phyloP scores from a whole-genome alignment of 2,888 invertebrate species.

The Pachydiplax longipennis region DNA sequence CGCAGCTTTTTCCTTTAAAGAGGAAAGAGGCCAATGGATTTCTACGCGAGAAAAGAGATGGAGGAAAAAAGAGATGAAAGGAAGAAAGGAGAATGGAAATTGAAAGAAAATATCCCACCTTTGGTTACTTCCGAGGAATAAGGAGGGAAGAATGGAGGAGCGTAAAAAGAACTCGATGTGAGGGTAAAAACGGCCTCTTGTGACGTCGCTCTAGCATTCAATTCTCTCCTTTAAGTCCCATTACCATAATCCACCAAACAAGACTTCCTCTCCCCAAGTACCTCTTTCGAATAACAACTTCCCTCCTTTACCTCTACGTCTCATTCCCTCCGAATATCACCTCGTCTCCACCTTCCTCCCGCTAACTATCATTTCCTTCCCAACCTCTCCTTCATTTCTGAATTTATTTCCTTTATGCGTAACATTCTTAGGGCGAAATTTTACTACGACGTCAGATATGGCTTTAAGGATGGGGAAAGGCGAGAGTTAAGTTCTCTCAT shows the following conservation, averaged over 20 bases:
- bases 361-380: not conserved
- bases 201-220: not conserved
- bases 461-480: too few relatives aligned
- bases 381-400: not conserved
- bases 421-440: too few relatives aligned
- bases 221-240: not conserved
- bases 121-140: not conserved
- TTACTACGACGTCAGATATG: too few relatives aligned
- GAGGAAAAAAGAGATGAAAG: not conserved
- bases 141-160: not conserved
- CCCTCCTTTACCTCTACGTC: not conserved
- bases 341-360: not conserved
- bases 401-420: too few relatives aligned
- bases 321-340: not conserved
- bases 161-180: not conserved
- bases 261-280: not conserved
- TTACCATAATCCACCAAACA: not conserved
- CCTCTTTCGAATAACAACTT: not conserved
- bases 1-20: not conserved
- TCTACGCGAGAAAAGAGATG: not conserved
- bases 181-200: not conserved
- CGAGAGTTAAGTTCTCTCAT: too few relatives aligned
- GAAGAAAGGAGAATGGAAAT: not conserved
- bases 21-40: not conserved
- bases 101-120: not conserved